Conservation (phyloP, 2,113 vertebrate species). For the Pseudopipra pipra region DNA sequence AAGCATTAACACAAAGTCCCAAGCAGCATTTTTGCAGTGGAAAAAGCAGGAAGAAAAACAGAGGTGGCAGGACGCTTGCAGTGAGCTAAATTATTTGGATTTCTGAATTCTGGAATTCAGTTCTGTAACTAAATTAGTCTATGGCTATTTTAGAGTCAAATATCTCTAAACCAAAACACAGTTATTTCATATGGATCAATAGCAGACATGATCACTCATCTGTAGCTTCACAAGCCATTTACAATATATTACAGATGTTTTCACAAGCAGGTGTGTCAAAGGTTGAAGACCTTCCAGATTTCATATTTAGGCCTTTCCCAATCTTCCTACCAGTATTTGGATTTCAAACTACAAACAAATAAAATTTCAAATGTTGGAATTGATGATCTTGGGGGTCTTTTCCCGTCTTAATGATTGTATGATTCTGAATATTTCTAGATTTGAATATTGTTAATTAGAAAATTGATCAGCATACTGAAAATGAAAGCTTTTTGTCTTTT, state of each 20-base stretch:
- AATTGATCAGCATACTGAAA: background rate
- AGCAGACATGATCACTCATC: background rate
- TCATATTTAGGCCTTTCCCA: background rate
- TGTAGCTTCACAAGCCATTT: background rate
- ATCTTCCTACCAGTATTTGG: background rate
- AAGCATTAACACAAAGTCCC: background rate
- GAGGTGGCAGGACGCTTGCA: background rate
- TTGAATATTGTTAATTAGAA: background rate
- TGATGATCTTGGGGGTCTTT: background rate
- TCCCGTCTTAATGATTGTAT: background rate
- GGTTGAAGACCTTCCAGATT: background rate
- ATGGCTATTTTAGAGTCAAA: background rate
- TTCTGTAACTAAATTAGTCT: background rate
- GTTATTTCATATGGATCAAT: background rate
- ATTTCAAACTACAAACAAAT: background rate
- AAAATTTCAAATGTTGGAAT: background rate
- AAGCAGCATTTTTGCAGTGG: background rate
- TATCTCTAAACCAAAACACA: background rate
- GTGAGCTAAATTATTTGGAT: background rate
- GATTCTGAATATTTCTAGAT: background rate
- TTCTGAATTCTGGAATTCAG: background rate
- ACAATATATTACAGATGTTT: background rate
- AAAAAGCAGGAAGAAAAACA: background rate
- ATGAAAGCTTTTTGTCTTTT: background rate
- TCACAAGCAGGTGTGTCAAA: background rate